Evolutionary conservation across 2,888 invertebrate species (phyloP).

Genomic region (Disparrhopalites patrizii): DNA sequence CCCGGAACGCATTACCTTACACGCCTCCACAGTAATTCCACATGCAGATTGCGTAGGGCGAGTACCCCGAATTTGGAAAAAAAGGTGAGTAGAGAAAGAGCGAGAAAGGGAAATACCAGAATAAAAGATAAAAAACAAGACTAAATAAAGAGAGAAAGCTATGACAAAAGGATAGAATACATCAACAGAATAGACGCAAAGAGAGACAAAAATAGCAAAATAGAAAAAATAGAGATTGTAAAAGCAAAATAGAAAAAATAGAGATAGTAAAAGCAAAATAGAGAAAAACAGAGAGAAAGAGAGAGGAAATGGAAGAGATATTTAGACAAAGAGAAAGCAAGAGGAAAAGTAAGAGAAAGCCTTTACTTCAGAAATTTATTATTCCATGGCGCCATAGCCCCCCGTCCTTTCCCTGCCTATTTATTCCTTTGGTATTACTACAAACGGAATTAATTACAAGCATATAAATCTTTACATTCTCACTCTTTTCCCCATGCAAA

Average conservation of each 20-base stretch:
- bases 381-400: constrained; percentile 10
- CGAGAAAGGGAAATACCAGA: no score
- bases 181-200: background rate
- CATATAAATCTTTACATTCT: constrained; percentile 10
- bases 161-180: background rate
- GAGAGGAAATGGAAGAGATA: background rate
- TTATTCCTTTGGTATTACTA: constrained; percentile 19
- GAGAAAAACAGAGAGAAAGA: constrained; percentile 4
- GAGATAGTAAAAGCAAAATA: background rate
- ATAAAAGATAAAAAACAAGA: no score
- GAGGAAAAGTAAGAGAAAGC: constrained; percentile 13
- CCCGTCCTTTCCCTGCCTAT: constrained; percentile 10
- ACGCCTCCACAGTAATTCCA: no score
- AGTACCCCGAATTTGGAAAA: no score
- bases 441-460: constrained; percentile 13
- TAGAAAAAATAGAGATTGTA: background rate
- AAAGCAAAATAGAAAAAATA: background rate
- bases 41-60: no score
- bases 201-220: background rate
- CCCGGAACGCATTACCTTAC: no score
- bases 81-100: no score
- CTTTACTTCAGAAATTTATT: constrained; percentile 17
- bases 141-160: background rate
- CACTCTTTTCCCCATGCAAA: background rate
- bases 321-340: no score